phyloP scores from a whole-genome alignment of 2,888 invertebrate species.

The Litoditis marina region DNA sequence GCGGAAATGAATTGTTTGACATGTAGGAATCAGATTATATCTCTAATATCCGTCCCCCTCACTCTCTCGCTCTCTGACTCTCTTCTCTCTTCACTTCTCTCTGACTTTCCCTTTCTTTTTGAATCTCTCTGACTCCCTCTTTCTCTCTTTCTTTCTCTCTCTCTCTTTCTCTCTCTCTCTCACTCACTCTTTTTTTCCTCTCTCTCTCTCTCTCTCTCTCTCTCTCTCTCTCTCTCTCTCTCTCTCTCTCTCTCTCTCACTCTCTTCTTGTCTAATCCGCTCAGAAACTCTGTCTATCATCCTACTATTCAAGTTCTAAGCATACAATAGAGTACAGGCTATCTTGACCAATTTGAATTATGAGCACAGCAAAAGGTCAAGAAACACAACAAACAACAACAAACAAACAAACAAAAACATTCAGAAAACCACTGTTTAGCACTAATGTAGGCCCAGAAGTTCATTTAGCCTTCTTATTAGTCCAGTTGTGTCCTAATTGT shows the following conservation, averaged over 20 bases:
- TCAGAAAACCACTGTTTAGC: no score
- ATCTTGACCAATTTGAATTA: conserved; percentile 4
- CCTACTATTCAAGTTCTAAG: no score
- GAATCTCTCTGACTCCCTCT: background rate
- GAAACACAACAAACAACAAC: no score
- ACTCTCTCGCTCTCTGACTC: conserved; percentile 1
- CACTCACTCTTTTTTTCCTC: conserved; percentile 3
- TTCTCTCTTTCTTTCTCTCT: background rate
- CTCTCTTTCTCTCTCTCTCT: conserved; percentile 9
- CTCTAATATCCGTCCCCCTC: background rate
- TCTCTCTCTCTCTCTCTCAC: background rate
- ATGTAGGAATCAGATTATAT: no score
- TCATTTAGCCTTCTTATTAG: no score
- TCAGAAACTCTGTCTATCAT: conserved; percentile 15
- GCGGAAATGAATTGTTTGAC: no score
- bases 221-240: background rate
- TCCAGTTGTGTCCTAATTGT: no score
- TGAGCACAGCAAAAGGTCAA: background rate
- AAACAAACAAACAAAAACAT: no score
- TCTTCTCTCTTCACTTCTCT: background rate
- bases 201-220: conserved; percentile 1
- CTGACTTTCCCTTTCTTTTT: background rate
- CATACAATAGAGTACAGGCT: no score
- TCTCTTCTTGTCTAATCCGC: conserved; percentile 8
- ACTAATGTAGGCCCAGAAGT: no score